A percentile compares a stretch with the other conserved stretches of the same genome.
These are phyloP conservation scores for Frankliniella intonsa DNA, from an alignment of 2,888 invertebrate genomes.

Conservation along the genomic window DNA sequence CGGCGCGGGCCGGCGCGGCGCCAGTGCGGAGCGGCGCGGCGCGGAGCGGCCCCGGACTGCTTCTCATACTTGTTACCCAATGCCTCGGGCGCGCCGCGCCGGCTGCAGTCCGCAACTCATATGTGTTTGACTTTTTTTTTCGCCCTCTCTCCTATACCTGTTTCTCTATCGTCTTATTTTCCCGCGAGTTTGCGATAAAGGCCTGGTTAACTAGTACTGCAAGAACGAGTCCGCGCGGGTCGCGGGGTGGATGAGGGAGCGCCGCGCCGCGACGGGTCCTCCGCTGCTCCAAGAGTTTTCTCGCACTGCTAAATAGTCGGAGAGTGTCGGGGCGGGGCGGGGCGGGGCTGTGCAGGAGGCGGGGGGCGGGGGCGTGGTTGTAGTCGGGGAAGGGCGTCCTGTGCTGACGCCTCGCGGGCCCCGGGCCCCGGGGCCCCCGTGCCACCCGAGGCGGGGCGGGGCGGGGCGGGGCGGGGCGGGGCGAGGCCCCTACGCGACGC, in stretches of 20 bases:
- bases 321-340: too few relatives aligned
- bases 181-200: too few relatives aligned
- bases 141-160: too few relatives aligned
- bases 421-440: background rate
- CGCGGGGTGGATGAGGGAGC: background rate
- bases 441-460: background rate
- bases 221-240: background rate
- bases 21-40: too few relatives aligned
- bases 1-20: too few relatives aligned
- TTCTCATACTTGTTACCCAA: background rate
- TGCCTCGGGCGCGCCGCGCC: background rate
- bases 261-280: background rate
- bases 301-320: too few relatives aligned
- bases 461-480: background rate
- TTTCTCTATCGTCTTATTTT: too few relatives aligned
- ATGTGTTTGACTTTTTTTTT: too few relatives aligned
- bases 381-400: too few relatives aligned
- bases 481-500: background rate
- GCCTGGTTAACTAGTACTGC: background rate
- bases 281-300: background rate
- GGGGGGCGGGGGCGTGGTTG: background rate
- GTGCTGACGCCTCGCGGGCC: too few relatives aligned
- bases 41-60: too few relatives aligned
- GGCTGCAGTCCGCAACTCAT: background rate
- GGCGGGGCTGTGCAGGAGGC: background rate